These are phyloP conservation scores for Campylomormyrus tamandua DNA, from an alignment of 2,113 vertebrate species.

Conservation along the genomic window DNA sequence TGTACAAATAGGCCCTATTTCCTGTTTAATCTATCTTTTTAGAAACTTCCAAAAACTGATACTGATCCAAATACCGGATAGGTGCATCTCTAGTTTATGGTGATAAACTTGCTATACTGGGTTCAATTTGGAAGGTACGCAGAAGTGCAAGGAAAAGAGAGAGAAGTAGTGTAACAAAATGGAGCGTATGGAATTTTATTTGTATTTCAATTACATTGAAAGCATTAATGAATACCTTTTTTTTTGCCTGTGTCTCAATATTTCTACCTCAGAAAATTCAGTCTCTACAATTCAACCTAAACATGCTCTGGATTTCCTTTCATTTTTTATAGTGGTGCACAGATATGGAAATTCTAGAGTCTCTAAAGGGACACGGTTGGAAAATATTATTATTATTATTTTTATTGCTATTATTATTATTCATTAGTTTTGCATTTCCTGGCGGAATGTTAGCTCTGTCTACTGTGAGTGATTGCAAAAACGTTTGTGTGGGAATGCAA, in stretches of 20 bases:
- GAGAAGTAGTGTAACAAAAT: background rate
- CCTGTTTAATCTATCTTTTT: background rate
- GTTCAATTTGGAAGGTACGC: background rate
- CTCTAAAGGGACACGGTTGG: background rate
- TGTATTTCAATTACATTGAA: background rate
- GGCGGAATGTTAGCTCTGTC: background rate
- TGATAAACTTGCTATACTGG: background rate
- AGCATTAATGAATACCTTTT: background rate
- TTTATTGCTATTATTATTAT: no score
- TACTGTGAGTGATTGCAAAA: background rate
- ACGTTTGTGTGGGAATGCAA: background rate
- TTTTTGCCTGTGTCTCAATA: background rate
- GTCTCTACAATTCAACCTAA: background rate
- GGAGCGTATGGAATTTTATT: background rate
- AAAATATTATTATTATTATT: background rate
- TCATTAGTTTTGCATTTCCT: background rate
- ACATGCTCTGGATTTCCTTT: no score
- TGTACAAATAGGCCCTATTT: no score
- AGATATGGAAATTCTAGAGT: background rate
- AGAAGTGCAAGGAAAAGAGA: background rate
- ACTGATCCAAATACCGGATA: no score
- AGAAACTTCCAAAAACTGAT: background rate
- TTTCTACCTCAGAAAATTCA: background rate
- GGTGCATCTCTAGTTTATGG: background rate
- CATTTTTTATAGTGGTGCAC: background rate